These are phyloP conservation scores for Napeogenes sylphis DNA, from an alignment of 2,888 invertebrate species.

Conservation along the genomic window DNA sequence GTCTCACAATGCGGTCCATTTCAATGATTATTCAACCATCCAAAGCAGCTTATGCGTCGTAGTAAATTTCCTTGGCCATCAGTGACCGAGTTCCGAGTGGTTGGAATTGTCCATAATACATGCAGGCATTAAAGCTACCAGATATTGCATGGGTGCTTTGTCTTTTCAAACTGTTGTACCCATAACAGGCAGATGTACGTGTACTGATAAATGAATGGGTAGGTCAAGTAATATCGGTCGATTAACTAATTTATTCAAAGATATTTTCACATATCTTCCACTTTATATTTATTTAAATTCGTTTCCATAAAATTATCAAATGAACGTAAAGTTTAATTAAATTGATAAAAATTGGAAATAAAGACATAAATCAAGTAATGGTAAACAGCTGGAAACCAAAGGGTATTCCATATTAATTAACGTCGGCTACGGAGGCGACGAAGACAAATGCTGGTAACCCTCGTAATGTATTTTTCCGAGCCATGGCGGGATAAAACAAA, in stretches of 20 bases:
- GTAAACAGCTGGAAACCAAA: conserved; percentile 61
- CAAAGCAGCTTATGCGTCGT: conserved; percentile 51
- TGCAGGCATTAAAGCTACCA: conserved; percentile 25
- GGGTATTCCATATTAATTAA: conserved; percentile 77
- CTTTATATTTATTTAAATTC: no score
- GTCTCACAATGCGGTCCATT: conserved; percentile 42
- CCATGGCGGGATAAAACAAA: conserved; percentile 68
- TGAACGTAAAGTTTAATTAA: no score
- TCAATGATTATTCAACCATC: conserved; percentile 54
- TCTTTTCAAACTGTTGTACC: conserved; percentile 17
- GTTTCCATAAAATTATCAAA: no score
- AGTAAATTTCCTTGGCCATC: conserved; percentile 36
- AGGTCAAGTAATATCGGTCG: background rate
- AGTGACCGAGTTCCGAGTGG: conserved; percentile 35
- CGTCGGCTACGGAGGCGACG: conserved; percentile 67
- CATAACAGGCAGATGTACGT: conserved; percentile 9
- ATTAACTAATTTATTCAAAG: background rate
- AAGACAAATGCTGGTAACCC: conserved; percentile 69
- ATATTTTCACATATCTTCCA: no score
- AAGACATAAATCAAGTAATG: conserved; percentile 64
- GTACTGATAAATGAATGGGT: background rate
- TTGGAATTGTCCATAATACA: conserved; percentile 31
- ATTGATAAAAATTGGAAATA: conserved; percentile 49
- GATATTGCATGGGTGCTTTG: conserved; percentile 25
- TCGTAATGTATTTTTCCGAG: conserved; percentile 73